These are phyloP conservation scores for Saimiri boliviensis DNA, from an alignment of 2,113 vertebrate species.

Conservation along the genomic window DNA sequence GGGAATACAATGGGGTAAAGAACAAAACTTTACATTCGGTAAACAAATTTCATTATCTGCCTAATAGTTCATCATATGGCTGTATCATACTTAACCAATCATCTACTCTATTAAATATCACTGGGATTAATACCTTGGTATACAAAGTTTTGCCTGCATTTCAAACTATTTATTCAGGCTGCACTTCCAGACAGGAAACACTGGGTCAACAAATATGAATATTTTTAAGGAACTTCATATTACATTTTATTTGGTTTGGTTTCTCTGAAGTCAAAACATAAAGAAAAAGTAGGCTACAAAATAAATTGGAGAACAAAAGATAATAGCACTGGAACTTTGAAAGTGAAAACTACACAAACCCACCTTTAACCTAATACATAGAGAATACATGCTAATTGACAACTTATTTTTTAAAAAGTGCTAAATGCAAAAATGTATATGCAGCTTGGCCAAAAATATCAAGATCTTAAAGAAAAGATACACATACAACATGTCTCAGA, in stretches of 20 bases:
- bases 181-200: background rate
- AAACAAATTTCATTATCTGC: background rate
- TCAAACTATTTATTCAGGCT: background rate
- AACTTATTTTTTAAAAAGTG: background rate
- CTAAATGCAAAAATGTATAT: background rate
- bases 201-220: background rate
- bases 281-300: background rate
- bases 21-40: background rate
- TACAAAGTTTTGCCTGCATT: background rate
- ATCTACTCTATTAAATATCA: background rate
- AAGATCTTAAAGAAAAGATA: constrained; percentile 34
- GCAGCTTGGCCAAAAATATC: background rate
- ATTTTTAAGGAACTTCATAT: background rate
- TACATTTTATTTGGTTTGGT: background rate
- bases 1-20: background rate
- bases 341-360: background rate
- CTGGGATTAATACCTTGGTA: background rate
- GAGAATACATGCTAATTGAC: background rate
- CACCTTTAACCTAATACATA: background rate
- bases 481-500: background rate
- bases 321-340: background rate
- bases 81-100: background rate
- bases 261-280: constrained; percentile 1
- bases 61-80: background rate
- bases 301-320: background rate